A percentile compares a stretch with the other conserved stretches of the same genome.
Conservation (phyloP, 1,140 invertebrate species). For the Drosophila mojavensis region DNA sequence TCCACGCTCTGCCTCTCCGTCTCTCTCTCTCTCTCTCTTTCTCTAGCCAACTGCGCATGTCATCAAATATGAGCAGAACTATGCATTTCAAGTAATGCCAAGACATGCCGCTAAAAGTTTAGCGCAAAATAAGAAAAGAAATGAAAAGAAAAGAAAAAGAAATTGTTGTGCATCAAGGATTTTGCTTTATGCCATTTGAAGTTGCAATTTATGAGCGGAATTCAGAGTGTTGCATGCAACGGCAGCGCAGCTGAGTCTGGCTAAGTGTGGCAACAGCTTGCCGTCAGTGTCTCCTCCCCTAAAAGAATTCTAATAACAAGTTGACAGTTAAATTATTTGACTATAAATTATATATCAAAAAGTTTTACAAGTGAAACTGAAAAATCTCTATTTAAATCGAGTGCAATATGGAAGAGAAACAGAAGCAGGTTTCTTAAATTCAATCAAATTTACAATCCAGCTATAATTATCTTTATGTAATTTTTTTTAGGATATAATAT, state of each 20-base stretch:
- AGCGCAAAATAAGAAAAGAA: constrained; percentile 15
- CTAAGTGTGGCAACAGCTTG: neutral
- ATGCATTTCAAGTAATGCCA: constrained; percentile 36
- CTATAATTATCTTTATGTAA: too few relatives aligned
- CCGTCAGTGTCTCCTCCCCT: neutral
- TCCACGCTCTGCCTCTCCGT: neutral
- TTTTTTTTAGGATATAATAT: too few relatives aligned
- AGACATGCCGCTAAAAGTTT: constrained; percentile 25
- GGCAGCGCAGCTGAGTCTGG: neutral
- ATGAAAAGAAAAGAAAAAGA: neutral
- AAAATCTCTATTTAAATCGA: too few relatives aligned
- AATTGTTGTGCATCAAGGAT: constrained; percentile 19
- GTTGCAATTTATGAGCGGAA: constrained; percentile 47
- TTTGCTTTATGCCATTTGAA: constrained; percentile 40
- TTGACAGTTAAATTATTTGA: too few relatives aligned
- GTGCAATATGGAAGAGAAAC: too few relatives aligned
- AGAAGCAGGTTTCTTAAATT: too few relatives aligned
- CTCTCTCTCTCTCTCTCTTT: neutral
- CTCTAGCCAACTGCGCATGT: constrained; percentile 22
- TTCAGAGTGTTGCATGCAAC: constrained; percentile 22
- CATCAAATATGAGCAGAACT: constrained; percentile 53
- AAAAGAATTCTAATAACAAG: too few relatives aligned
- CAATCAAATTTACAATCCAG: too few relatives aligned
- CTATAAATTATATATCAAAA: too few relatives aligned
- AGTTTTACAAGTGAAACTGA: too few relatives aligned